phyloP scores from a whole-genome alignment of 2,888 invertebrate species.

The Antheraea assamensis region DNA sequence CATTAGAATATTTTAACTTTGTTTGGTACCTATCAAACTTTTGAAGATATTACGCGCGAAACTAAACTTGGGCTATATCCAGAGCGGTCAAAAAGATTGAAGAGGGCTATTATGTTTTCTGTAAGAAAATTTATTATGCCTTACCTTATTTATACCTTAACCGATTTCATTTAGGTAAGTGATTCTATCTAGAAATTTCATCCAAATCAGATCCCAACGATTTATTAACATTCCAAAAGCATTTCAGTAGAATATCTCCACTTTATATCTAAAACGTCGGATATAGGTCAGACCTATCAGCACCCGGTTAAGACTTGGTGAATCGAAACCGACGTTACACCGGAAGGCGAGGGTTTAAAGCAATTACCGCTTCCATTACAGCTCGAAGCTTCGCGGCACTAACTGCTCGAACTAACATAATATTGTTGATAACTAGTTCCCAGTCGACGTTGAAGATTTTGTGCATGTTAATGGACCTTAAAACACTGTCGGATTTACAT shows the following conservation, averaged over 20 bases:
- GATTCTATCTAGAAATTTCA: neutral
- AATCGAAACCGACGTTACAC: constrained; percentile 17
- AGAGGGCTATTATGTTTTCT: too few species aligned
- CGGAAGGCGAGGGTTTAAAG: constrained; percentile 17
- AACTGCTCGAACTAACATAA: constrained; percentile 17
- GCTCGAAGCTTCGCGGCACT: neutral
- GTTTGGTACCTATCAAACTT: too few species aligned
- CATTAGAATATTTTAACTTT: too few species aligned
- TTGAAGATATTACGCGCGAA: too few species aligned
- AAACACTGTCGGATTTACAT: neutral
- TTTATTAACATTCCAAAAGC: neutral
- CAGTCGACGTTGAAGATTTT: neutral
- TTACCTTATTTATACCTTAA: neutral
- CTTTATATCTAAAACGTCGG: neutral
- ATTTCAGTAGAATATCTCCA: neutral
- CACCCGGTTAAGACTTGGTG: neutral
- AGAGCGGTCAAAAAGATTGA: too few species aligned
- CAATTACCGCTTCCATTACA: constrained; percentile 18
- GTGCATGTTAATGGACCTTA: neutral
- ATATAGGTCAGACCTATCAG: constrained; percentile 11
- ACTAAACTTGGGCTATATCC: too few species aligned
- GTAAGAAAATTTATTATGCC: too few species aligned
- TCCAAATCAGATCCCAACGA: neutral
- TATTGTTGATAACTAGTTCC: constrained; percentile 1
- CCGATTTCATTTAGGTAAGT: neutral